Evolutionary conservation across 2,888 invertebrate genomes (phyloP), one percentile per base, ranked within the genome.

Genomic region (Clunio marinus): DNA sequence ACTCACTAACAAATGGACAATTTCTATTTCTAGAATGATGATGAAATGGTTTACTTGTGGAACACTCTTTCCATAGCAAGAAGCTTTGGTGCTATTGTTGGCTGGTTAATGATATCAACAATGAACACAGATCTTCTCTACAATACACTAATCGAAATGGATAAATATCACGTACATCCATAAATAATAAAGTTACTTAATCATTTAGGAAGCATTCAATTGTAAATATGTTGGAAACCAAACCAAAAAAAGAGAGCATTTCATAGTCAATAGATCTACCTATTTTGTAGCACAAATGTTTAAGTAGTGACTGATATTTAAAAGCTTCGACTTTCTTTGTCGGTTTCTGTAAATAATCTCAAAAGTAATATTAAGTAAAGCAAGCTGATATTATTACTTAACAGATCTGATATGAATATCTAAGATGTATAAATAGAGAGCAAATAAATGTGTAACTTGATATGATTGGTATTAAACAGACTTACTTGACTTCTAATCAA

Each of bases 51-150:
- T 62, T 77, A 76, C 35, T 77, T 80, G 3, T 83, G 83, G 83
- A 83, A 80, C 70, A 80, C 81, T 71, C 73, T 83, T 71, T 83
- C 83, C 57, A 76, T 82, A 69, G 82, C 82, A 72, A 77, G 83
- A 55, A 81, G 82, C 69, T 75, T 81, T 72, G 77, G 82, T 63
- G 83, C 83, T 32, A 80, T 83, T 69, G 75, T 80, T 35, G 82
- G 82, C 25, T 83, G 83, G 83, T 78, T 83, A 74, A 78, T 83
- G 45, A 82, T 83, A 1, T 73, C 83, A 70, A 79, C 80, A 70
- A 80, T 82, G 37, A 76, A 78, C 32, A 82, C 83, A 72, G 83
- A 81, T 72, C 75, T 80, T 72, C 77, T 83, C 10, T 81, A 80
- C 71, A 76, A 79, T 70, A 81, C 82, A 76, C 76, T 83, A 70